Percentiles rank a stretch among this genome's conserved stretches.
phyloP scores from a whole-genome alignment of 35 echinoderm and acorn worm species.

The Holothuria glaberrima region DNA sequence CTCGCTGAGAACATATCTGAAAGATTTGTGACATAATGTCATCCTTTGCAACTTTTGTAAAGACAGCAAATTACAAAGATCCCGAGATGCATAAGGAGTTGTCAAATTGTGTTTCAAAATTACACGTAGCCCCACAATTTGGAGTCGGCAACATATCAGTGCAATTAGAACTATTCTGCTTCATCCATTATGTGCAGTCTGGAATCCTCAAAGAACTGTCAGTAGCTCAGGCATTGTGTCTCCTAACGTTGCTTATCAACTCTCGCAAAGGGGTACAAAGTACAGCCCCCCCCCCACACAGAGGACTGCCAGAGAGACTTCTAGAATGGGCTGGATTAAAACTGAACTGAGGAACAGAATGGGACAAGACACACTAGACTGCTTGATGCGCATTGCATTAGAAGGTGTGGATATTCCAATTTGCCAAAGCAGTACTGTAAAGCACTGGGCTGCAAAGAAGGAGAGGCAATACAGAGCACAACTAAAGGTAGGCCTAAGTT shows the following conservation, averaged over 20 bases:
- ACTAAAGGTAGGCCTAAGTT: no score
- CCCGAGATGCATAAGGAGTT: not conserved
- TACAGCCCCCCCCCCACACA: not conserved
- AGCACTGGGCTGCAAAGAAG: no score
- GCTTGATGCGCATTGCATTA: constrained; percentile 43
- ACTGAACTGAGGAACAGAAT: no score
- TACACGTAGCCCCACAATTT: constrained; percentile 6
- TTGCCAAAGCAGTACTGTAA: constrained; percentile 32
- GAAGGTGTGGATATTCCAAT: constrained; percentile 46
- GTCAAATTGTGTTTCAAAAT: constrained; percentile 10
- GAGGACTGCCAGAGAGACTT: no score
- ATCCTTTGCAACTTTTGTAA: not conserved
- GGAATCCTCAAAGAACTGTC: constrained; percentile 3
- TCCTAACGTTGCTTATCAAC: not conserved
- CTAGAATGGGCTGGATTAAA: no score
- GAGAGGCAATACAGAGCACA: not conserved
- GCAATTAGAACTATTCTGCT: constrained; percentile 18
- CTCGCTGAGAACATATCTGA: constrained; percentile 21
- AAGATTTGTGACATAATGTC: not conserved
- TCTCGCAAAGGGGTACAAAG: not conserved
- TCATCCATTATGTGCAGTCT: constrained; percentile 10
- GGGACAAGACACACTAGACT: constrained; percentile 50
- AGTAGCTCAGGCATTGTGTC: not conserved
- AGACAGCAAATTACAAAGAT: not conserved
- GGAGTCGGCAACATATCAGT: not conserved